Base-by-base conservation (phyloP, 2,888 invertebrate species). In the Zeuzera pyrina region DNA sequence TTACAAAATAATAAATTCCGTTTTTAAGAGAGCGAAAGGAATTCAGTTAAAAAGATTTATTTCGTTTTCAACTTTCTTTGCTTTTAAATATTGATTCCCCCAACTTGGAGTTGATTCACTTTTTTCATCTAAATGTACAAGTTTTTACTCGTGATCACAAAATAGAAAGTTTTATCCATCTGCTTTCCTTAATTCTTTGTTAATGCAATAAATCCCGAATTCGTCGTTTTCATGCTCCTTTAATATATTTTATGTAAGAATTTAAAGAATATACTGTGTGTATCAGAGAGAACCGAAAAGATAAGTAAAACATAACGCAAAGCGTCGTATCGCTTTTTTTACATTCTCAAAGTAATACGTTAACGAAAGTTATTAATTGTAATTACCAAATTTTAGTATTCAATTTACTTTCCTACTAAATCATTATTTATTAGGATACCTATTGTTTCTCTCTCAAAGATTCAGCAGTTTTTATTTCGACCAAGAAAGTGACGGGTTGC, bases 121-220 rank as follows among this genome's bases (percentile, higher is more conserved):
- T 71, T 72, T 70, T 74, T 71, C 57, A 60, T 67, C 63, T 67
- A 70, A 76, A 78, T 78, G 74, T 70, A 76, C 65, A 78, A 78
- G 77, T 79, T 78, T n/a, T n/a, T n/a, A n/a, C n/a, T 71, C 60
- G 61, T 60, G 66, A 71, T 73, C 68, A 62, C 64, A 66, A 72
- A 74, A 74, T 68, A 67, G n/a, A 71, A 77, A 74, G 71, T 71
- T 66, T 55, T 52, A 43, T 48, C 56, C 52, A 58, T 67, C 57
- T 60, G 61, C 66, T 70, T 64, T 61, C 57, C 49, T 52, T 70
- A 69, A 68, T 71, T 69, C 66, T 61, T 66, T 56, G 50, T 53
- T 66, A 58, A 63, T 57, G 57, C 62, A 59, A 67, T 69, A 64
- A 67, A 67, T 65, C 58, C 61, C n/a, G 51, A 62, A 59, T 63